phyloP scores from a whole-genome alignment of 2,113 vertebrate species.

The Pomatostomus ruficeps region DNA sequence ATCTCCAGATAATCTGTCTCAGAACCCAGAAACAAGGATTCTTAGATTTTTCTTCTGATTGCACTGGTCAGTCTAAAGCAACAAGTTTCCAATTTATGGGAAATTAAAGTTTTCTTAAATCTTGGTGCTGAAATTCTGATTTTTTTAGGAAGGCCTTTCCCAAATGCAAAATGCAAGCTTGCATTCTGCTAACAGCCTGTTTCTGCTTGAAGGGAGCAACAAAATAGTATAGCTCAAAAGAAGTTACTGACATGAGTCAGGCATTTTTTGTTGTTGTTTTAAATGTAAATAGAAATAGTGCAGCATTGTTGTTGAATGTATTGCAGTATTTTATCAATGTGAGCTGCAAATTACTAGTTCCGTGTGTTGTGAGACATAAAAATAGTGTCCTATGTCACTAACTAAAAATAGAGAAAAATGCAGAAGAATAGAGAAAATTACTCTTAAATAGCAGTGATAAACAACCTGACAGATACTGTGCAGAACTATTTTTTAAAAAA shows the following conservation, averaged over 20 bases:
- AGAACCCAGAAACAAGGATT: neutral
- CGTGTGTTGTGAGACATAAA: rapidly evolving
- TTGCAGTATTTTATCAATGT: neutral
- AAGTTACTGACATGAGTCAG: neutral
- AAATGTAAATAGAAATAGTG: neutral
- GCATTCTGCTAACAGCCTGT: neutral
- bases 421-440: neutral
- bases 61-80: neutral
- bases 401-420: neutral
- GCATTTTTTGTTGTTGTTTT: neutral
- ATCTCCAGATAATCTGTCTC: neutral
- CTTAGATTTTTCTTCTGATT: neutral
- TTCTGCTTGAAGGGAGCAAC: neutral
- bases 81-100: neutral
- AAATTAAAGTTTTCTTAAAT: neutral
- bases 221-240: neutral
- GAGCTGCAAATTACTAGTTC: neutral
- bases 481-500: too few relatives aligned
- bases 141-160: neutral
- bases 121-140: neutral
- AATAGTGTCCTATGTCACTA: neutral
- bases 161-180: neutral
- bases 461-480: too few relatives aligned
- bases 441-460: neutral
- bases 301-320: neutral